Evolutionary conservation across 2,797 vertebrate genomes (phyloP).

Genomic region (Coregonus suidteri): DNA sequence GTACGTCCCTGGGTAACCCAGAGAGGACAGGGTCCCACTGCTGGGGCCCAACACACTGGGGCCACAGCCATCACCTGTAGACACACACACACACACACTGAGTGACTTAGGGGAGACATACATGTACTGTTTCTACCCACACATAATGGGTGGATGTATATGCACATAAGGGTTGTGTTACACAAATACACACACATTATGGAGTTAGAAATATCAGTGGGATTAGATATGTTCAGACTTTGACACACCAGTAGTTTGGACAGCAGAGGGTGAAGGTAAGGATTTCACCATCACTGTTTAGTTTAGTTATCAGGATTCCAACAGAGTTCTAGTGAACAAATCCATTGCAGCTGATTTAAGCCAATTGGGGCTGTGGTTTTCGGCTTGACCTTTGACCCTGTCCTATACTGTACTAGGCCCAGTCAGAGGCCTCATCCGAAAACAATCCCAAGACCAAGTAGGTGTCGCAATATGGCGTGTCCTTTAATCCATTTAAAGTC

Average conservation of each 20-base stretch:
- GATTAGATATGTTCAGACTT: neutral
- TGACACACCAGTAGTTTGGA: neutral
- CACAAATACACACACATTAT: neutral
- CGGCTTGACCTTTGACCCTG: neutral
- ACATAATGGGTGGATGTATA: neutral
- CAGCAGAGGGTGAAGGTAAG: neutral
- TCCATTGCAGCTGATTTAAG: neutral
- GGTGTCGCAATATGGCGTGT: too few species aligned
- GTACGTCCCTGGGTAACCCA: slow-evolving; percentile 90
- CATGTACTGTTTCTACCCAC: neutral
- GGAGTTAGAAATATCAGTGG: neutral
- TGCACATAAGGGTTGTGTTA: too few species aligned
- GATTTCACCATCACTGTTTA: neutral
- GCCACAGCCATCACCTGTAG: slow-evolving; percentile 93
- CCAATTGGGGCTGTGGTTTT: too few species aligned
- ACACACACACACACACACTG: slow-evolving; percentile 29
- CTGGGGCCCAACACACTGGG: slow-evolving; percentile 87
- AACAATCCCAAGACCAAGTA: too few species aligned
- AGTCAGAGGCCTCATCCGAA: too few species aligned
- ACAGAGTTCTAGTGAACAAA: neutral
- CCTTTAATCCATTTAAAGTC: too few species aligned
- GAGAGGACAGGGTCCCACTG: slow-evolving; percentile 94
- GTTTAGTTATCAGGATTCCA: neutral
- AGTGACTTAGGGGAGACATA: too few species aligned
- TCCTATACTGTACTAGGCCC: neutral